Percentiles rank a stretch among this genome's conserved stretches.
Conservation (phyloP, 2,888 invertebrate species). For the Stictocephala bisonia region DNA sequence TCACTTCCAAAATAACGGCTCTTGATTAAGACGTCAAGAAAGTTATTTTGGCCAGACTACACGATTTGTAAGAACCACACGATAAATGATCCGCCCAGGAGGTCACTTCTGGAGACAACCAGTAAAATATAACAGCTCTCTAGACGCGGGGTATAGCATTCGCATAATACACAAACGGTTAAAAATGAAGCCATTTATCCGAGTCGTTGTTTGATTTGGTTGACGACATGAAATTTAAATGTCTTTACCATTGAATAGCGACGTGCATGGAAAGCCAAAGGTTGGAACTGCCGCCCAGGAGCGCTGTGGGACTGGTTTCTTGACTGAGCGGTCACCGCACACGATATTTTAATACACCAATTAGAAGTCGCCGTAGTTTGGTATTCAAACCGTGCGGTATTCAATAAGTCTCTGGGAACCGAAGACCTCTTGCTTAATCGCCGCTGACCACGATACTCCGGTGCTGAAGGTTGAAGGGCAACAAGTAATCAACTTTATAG, state of each 20-base stretch:
- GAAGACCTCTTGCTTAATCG: background rate
- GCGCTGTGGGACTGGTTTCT: background rate
- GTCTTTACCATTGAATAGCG: conserved; percentile 39
- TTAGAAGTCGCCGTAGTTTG: conserved; percentile 20
- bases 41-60: too few species aligned
- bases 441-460: background rate
- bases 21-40: too few species aligned
- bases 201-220: conserved; percentile 38
- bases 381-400: conserved; percentile 12
- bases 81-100: too few species aligned
- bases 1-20: too few species aligned
- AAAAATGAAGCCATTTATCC: conserved; percentile 38
- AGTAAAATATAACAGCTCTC: too few species aligned
- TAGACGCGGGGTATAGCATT: too few species aligned
- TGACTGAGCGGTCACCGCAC: background rate
- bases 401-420: conserved; percentile 8
- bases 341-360: conserved; percentile 30
- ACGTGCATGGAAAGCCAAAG: conserved; percentile 17
- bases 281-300: background rate
- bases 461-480: too few species aligned
- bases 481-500: too few species aligned
- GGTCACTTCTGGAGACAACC: too few species aligned
- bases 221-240: conserved; percentile 37
- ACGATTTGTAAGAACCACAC: too few species aligned
- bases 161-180: too few species aligned